Conservation (phyloP, 2,113 vertebrate species). For the Alligator sinensis region DNA sequence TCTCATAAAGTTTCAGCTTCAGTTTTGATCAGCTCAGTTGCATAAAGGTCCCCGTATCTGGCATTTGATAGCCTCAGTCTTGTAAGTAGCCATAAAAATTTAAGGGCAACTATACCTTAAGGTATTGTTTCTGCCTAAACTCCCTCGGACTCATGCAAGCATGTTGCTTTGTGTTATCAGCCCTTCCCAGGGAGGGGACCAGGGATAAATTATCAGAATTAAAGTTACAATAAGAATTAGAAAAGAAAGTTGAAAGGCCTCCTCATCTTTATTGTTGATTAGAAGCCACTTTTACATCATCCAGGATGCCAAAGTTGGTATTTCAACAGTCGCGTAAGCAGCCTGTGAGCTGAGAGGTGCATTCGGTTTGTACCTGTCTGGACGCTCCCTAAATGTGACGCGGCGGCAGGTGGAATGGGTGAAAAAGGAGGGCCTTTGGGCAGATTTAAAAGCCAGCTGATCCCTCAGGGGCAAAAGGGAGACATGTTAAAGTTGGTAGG, state of each 20-base stretch:
- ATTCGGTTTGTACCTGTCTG: accelerated
- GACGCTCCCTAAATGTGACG: accelerated
- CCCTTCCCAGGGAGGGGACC: accelerated
- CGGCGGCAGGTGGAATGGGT: not conserved
- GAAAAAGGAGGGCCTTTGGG: too few species aligned
- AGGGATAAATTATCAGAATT: accelerated
- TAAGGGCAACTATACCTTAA: not conserved
- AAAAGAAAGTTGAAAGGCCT: not conserved
- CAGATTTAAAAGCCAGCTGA: accelerated
- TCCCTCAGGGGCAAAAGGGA: not conserved
- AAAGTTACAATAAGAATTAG: accelerated
- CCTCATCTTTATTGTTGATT: not conserved
- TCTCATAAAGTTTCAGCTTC: not conserved
- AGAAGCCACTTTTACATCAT: accelerated
- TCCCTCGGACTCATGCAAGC: accelerated
- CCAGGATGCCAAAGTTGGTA: accelerated
- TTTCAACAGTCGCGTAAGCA: accelerated
- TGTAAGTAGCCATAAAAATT: not conserved
- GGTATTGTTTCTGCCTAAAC: not conserved
- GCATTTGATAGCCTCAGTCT: not conserved
- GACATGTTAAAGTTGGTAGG: not conserved
- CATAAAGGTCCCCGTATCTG: not conserved
- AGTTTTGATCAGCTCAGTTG: not conserved
- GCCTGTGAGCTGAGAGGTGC: accelerated
- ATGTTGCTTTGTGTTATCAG: accelerated